Evolutionary conservation across 2,113 vertebrate genomes (phyloP), one percentile per base, ranked within the genome.

Genomic region (Sander lucioperca): DNA sequence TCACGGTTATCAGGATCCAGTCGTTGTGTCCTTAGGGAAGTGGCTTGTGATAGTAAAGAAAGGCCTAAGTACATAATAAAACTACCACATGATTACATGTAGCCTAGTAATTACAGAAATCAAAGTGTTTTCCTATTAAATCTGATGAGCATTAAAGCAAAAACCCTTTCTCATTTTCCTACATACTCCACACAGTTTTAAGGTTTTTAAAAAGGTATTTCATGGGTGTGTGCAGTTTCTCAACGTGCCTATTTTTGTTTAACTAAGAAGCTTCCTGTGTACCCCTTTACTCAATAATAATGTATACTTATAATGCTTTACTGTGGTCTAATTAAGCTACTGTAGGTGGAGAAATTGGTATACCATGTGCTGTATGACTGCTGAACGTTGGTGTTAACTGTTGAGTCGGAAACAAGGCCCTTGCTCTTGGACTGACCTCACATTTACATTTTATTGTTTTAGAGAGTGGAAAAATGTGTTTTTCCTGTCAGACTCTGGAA

Each of bases 401-500:
- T 56, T 15, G 51, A 73, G 65, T 78, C 80, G 66, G 58, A 83
- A 79, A 84, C 87, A 76, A 62, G 77, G 57, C 57, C 25, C 2
- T 19, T 45, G 53, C 56, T 80, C 57, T 73, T 58, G 30, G 18
- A 30, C 65, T 82, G 78, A 89, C 71, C 79, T 82, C 74, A 74
- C 66, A 33, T 86, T 87, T 64, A 73, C 59, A 76, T 88, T 89
- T 86, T 86, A 89, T 88, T 91, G 86, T 90, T 92, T 84, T 53
- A 81, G 64, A 70, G 83, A 74, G 65, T 80, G 87, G 91, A 90
- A 84, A 88, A 86, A 74, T 25, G 47, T 85, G 51, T 86, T 90
- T 89, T 87, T 61, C 82, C 86, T 83, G 69, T 87, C 80, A 79
- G 84, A 77, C 77, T 82, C 84, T 91, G 90, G 90, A 92, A 92